Percentiles rank a stretch among this genome's conserved stretches.
These are phyloP conservation scores for Astur gentilis DNA, from an alignment of 2,113 vertebrate species.

Conservation along the genomic window DNA sequence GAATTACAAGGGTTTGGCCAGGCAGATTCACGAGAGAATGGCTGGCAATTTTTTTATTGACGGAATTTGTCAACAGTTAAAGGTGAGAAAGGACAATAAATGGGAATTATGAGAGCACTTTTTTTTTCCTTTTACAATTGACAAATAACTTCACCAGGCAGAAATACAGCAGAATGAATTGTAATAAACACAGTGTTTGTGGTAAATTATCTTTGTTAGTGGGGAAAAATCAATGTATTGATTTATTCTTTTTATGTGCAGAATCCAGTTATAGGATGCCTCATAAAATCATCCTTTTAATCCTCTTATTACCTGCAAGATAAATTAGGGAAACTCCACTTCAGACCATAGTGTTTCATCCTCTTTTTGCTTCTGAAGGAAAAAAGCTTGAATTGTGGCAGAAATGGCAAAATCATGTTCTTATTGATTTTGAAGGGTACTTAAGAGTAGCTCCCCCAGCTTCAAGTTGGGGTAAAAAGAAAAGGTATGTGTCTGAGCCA, in stretches of 20 bases:
- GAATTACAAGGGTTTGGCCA: conserved; percentile 73
- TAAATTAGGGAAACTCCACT: neutral
- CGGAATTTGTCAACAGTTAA: conserved; percentile 77
- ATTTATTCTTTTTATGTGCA: conserved; percentile 9
- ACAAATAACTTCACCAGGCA: conserved; percentile 30
- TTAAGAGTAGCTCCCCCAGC: neutral
- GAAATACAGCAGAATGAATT: conserved; percentile 29
- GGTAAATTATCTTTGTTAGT: conserved; percentile 60
- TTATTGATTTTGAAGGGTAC: conserved; percentile 2
- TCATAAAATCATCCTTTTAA: conserved; percentile 49
- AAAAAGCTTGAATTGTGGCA: neutral
- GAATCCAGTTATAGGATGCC: conserved; percentile 4
- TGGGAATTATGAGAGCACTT: neutral
- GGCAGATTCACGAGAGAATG: conserved; percentile 75
- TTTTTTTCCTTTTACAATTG: neutral
- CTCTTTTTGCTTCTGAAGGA: neutral
- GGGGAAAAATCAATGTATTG: conserved; percentile 36
- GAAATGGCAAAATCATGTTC: conserved; percentile 33
- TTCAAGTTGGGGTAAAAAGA: neutral
- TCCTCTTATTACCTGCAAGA: neutral
- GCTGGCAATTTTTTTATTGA: conserved; percentile 80
- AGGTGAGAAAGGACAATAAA: conserved; percentile 60
- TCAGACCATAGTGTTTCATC: neutral
- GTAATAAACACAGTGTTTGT: conserved; percentile 19
- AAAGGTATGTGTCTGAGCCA: neutral